Percentiles rank a stretch among this genome's conserved stretches.
Evolutionary conservation across 2,888 invertebrate genomes (phyloP).

Genomic region (Plutella xylostella): DNA sequence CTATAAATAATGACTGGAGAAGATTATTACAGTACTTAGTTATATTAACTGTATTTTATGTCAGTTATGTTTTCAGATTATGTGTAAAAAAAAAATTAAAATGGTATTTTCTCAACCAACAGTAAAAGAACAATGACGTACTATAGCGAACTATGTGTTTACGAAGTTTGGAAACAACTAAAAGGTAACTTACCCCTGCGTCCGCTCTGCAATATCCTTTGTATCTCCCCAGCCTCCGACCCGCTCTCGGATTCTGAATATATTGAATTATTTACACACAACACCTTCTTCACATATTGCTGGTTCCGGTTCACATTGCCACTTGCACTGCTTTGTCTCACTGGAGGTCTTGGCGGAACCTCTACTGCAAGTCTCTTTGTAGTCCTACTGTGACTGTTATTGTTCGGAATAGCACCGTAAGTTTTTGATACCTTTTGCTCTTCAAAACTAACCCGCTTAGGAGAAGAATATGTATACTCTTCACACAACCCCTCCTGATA

Average conservation of each 20-base stretch:
- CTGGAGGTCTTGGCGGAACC: conserved; percentile 42
- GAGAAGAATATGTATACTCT: too few species aligned
- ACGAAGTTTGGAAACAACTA: not conserved
- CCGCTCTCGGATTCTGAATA: conserved; percentile 77
- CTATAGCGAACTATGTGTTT: not conserved
- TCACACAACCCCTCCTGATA: too few species aligned
- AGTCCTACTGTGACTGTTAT: not conserved
- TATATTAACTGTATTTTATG: too few species aligned
- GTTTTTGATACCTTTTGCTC: conserved; percentile 16
- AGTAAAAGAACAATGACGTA: not conserved
- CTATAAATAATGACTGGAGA: too few species aligned
- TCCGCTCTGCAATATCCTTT: conserved; percentile 65
- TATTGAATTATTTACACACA: conserved; percentile 29
- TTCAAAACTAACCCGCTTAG: conserved; percentile 46
- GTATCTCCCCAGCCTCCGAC: conserved; percentile 79
- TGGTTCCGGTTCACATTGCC: conserved; percentile 13
- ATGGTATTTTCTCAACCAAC: not conserved
- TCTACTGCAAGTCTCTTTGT: conserved; percentile 15
- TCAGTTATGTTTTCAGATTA: not conserved
- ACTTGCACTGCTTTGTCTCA: conserved; percentile 47
- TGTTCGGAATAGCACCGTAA: too few species aligned
- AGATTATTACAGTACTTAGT: too few species aligned
- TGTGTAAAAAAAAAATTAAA: not conserved
- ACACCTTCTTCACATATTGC: too few species aligned
- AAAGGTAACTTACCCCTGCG: conserved; percentile 23